Conservation (phyloP, 2,888 invertebrate species). For the Resseliella maxima region DNA sequence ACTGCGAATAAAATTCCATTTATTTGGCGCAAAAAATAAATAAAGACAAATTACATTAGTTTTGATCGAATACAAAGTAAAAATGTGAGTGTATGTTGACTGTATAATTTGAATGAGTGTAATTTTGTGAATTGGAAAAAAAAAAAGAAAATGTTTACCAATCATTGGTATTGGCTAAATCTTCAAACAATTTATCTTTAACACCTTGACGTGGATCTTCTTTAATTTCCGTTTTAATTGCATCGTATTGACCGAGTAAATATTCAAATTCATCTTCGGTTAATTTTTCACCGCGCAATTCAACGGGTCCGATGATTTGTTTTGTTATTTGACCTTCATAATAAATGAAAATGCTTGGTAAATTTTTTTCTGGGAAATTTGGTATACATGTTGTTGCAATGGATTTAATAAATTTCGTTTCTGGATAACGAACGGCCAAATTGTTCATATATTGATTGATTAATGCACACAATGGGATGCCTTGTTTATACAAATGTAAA, state of each 20-base stretch:
- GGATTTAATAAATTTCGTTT: conserved; percentile 92
- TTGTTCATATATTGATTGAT: conserved; percentile 85
- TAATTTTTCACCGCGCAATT: conserved; percentile 85
- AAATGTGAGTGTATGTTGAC: not conserved
- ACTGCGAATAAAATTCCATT: not conserved
- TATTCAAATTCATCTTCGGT: conserved; percentile 89
- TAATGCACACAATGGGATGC: conserved; percentile 89
- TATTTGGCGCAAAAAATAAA: not conserved
- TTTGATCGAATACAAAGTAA: not conserved
- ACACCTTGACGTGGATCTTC: conserved; percentile 86
- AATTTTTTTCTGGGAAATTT: conserved; percentile 93
- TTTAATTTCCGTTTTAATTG: conserved; percentile 83
- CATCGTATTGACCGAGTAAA: conserved; percentile 85
- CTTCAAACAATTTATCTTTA: conserved; percentile 83
- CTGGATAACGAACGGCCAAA: conserved; percentile 83
- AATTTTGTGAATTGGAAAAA: too few species aligned
- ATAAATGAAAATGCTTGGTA: conserved; percentile 96
- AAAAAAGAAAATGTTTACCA: conserved; percentile 67
- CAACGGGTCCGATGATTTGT: conserved; percentile 85
- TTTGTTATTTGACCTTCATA: conserved; percentile 87
- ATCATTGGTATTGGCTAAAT: conserved; percentile 75
- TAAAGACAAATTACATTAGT: not conserved
- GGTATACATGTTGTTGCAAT: conserved; percentile 95
- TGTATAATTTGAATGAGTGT: not conserved
- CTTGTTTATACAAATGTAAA: conserved; percentile 93